Conservation (phyloP, 2,797 vertebrate species). For the Acropternis orthonyx region DNA sequence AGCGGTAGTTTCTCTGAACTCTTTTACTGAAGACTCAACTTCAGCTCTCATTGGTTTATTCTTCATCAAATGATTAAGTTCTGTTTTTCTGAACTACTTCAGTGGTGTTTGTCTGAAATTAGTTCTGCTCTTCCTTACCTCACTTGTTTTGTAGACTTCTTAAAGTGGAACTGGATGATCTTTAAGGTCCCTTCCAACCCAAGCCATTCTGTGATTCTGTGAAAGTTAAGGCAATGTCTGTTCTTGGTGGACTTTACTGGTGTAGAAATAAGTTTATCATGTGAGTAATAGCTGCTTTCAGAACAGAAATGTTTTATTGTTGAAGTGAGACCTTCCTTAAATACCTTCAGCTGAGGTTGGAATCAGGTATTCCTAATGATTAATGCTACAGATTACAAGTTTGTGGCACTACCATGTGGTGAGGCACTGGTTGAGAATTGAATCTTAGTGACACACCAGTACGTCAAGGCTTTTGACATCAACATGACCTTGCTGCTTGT, state of each 20-base stretch:
- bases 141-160: background rate
- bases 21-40: background rate
- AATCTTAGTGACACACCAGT: background rate
- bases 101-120: background rate
- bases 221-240: background rate
- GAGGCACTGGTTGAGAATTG: accelerated
- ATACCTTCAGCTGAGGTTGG: background rate
- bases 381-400: background rate
- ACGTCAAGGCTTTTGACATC: background rate
- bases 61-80: background rate
- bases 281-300: background rate
- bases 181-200: background rate
- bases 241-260: background rate
- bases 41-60: background rate
- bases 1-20: background rate
- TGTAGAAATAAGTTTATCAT: background rate
- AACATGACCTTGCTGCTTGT: background rate
- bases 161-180: background rate
- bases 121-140: background rate
- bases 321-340: background rate
- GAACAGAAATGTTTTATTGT: background rate
- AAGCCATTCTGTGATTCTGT: background rate
- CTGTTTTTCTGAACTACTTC: background rate
- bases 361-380: background rate
- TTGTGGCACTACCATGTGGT: background rate